A percentile compares a stretch with the other conserved stretches of the same genome.
These are phyloP conservation scores for Puma concolor DNA, from an alignment of 2,113 vertebrate genomes.

Conservation along the genomic window DNA sequence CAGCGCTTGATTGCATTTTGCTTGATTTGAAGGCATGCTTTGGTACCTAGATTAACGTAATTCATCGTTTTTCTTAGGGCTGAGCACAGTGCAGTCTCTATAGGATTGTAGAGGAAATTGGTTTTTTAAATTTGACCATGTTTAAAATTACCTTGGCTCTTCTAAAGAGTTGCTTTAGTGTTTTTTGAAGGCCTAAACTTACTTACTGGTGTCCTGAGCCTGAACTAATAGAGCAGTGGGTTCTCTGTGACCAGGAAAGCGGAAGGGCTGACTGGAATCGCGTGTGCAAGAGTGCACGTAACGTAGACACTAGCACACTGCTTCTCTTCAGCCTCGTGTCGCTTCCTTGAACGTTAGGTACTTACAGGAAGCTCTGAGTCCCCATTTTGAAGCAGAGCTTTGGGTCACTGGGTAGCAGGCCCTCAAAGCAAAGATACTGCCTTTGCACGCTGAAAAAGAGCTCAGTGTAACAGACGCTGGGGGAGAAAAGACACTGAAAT, in stretches of 20 bases:
- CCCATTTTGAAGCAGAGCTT: slow-evolving; percentile 8
- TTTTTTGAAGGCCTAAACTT: neutral
- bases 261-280: neutral
- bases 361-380: neutral
- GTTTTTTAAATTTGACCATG: neutral
- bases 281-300: neutral
- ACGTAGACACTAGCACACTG: neutral
- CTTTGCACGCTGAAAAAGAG: neutral
- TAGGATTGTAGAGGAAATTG: neutral
- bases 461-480: neutral
- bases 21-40: slow-evolving; percentile 59
- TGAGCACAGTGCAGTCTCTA: neutral
- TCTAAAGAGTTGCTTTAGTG: neutral
- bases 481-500: slow-evolving; percentile 24
- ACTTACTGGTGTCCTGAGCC: neutral
- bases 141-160: neutral
- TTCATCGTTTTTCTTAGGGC: neutral
- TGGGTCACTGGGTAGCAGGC: slow-evolving; percentile 58
- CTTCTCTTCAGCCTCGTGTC: neutral
- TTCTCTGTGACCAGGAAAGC: neutral
- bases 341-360: neutral
- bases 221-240: neutral
- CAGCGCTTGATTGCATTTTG: slow-evolving; percentile 20
- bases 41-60: neutral
- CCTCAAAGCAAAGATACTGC: neutral